Evolutionary conservation across 2,113 vertebrate genomes (phyloP).

Genomic region (Trichechus manatus): DNA sequence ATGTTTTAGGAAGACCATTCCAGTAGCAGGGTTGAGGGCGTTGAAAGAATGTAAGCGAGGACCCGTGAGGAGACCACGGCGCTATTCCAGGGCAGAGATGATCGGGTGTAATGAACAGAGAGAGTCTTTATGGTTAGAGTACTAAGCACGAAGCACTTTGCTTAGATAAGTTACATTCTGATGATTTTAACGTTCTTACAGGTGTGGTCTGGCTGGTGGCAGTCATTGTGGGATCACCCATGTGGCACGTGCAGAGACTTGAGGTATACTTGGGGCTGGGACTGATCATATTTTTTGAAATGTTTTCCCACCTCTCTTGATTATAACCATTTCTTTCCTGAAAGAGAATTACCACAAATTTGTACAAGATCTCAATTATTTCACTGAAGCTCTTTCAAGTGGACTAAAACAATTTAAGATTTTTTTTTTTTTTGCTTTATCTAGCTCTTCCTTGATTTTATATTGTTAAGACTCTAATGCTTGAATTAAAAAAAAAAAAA

Average conservation of each 20-base stretch:
- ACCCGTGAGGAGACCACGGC: fast-evolving
- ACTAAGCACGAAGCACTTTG: fast-evolving
- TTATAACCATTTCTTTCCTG: background rate
- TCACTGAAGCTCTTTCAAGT: background rate
- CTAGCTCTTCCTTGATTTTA: background rate
- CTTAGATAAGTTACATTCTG: background rate
- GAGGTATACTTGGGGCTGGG: conserved; percentile 83
- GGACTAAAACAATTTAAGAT: background rate
- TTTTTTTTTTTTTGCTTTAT: background rate
- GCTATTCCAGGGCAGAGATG: background rate
- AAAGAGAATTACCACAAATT: background rate
- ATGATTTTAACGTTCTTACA: conserved; percentile 67
- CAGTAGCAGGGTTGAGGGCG: background rate
- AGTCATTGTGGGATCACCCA: conserved; percentile 86
- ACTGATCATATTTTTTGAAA: background rate
- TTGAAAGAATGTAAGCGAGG: background rate
- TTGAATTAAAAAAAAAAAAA: background rate
- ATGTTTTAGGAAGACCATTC: background rate
- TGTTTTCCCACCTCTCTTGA: background rate
- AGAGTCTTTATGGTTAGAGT: background rate
- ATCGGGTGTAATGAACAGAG: background rate
- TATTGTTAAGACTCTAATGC: background rate
- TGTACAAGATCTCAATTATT: background rate
- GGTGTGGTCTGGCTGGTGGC: conserved; percentile 89
- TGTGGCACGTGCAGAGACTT: conserved; percentile 88